These are phyloP conservation scores for Copidosoma floridanum DNA, from an alignment of 1,140 invertebrate species.

Conservation along the genomic window DNA sequence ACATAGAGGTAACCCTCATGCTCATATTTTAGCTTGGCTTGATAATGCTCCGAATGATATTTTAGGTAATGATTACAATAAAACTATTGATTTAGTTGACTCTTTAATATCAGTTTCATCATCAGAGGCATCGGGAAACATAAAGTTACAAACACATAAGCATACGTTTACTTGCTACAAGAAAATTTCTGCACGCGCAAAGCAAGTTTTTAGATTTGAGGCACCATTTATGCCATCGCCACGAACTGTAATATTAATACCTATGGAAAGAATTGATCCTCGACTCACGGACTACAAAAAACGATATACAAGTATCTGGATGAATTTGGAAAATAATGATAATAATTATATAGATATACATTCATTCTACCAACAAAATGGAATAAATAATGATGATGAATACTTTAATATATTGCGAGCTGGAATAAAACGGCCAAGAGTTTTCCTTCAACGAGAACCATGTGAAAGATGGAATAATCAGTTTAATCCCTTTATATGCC, in stretches of 20 bases:
- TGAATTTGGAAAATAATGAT: slow-evolving; percentile 31
- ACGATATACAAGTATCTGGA: slow-evolving; percentile 24
- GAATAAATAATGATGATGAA: slow-evolving; percentile 31
- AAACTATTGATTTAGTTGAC: slow-evolving; percentile 22
- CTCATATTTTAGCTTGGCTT: slow-evolving; percentile 42
- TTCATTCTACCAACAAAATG: slow-evolving; percentile 32
- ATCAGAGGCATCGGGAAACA: slow-evolving; percentile 33
- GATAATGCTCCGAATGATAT: slow-evolving; percentile 37
- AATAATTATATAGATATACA: slow-evolving; percentile 23
- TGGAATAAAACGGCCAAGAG: slow-evolving; percentile 32
- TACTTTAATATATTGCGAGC: slow-evolving; percentile 34
- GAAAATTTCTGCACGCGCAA: slow-evolving; percentile 24
- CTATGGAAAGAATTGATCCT: slow-evolving; percentile 27
- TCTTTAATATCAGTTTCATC: slow-evolving; percentile 28
- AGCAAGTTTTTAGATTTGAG: slow-evolving; percentile 40
- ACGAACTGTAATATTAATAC: slow-evolving; percentile 31
- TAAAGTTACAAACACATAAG: slow-evolving; percentile 30
- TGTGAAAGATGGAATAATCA: slow-evolving; percentile 39
- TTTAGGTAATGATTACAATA: slow-evolving; percentile 20
- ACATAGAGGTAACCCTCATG: slow-evolving; percentile 44
- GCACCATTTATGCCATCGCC: slow-evolving; percentile 38
- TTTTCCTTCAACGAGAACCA: slow-evolving; percentile 31
- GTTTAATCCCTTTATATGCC: slow-evolving; percentile 41
- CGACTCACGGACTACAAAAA: slow-evolving; percentile 20
- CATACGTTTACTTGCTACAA: slow-evolving; percentile 37